Evolutionary conservation across 1,140 invertebrate genomes (phyloP).

Genomic region (Cecropterus lyciades): DNA sequence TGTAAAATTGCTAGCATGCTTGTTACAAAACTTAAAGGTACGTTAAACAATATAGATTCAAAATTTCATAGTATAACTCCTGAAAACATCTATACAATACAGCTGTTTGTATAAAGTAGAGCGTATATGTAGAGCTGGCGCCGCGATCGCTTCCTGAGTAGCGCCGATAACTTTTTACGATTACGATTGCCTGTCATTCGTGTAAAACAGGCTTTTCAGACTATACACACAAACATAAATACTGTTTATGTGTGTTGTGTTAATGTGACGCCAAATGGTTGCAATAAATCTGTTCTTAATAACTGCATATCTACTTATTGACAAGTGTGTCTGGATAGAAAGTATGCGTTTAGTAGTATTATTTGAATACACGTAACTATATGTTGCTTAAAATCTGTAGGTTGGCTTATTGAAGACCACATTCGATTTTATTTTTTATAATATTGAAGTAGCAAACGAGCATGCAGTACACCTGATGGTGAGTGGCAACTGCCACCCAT

Average conservation of each 20-base stretch:
- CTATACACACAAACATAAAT: conserved; percentile 23
- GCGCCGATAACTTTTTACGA: conserved; percentile 58
- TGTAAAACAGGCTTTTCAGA: conserved; percentile 49
- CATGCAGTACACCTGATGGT: no score
- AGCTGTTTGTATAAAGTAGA: conserved; percentile 24
- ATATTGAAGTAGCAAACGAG: no score
- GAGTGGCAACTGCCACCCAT: no score
- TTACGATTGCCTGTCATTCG: conserved; percentile 45
- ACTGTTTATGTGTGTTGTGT: conserved; percentile 15
- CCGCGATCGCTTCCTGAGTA: conserved; percentile 51
- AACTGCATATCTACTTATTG: neutral
- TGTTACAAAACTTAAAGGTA: no score
- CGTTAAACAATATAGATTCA: no score
- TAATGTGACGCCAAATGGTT: neutral
- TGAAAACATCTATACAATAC: neutral
- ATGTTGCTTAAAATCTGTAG: no score
- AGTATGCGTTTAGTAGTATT: no score
- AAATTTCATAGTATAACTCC: no score
- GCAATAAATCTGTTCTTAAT: neutral
- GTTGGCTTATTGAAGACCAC: no score
- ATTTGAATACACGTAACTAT: no score
- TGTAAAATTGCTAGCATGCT: no score
- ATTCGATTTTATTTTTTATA: no score
- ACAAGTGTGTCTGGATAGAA: neutral
- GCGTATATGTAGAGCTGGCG: conserved; percentile 39